Base-by-base conservation (phyloP, 2,113 vertebrate species). In the Colaptes auratus region DNA sequence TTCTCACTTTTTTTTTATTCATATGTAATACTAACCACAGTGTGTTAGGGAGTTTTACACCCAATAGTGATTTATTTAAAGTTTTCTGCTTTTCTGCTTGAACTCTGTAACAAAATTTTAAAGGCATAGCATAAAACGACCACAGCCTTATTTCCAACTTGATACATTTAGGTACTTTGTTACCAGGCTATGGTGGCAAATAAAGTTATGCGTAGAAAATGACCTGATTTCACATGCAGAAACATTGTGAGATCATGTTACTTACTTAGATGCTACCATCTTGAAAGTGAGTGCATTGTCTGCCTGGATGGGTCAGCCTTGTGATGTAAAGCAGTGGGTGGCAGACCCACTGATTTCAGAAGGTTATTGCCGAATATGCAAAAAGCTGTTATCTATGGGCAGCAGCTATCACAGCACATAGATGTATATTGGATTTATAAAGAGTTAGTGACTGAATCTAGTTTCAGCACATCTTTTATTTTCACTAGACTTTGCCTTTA, bases 271-370 rank as follows among this genome's bases (percentile, higher is more conserved):
- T 39, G 19, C 16, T 77, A 35, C 42, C 14, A 60, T 48, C 61
- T 64, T 81, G 30, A 60, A 59, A 74, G 23, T 30, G 48, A 84
- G 13, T n/a, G 21, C 13, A 28, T 21, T 63, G 3, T 66, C 56
- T 79, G 33, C 10, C 27, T 50, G 30, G 4, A 5, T 82, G 6
- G 55, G 31, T 69, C 48, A 53, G 7, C 18, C 31, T 46, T 56
- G 30, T 4, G 1, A 35, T 48, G 66, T 31, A 83, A 90, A 92
- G 42, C 53, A 0, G 0, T 0, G 0, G 24, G 0, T 2, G 27
- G 1, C 52, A 67, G 9, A 91, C 11, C 4, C 6, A 9, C n/a
- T 69, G 73, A 10, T 58, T 92, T 76, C 35, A 53, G 36, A 65
- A 3, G 1, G 1, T 64, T 87, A 31, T 50, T 84, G 28, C 42